phyloP scores from a whole-genome alignment of 2,888 invertebrate genomes.

The Rhagonycha fulva region DNA sequence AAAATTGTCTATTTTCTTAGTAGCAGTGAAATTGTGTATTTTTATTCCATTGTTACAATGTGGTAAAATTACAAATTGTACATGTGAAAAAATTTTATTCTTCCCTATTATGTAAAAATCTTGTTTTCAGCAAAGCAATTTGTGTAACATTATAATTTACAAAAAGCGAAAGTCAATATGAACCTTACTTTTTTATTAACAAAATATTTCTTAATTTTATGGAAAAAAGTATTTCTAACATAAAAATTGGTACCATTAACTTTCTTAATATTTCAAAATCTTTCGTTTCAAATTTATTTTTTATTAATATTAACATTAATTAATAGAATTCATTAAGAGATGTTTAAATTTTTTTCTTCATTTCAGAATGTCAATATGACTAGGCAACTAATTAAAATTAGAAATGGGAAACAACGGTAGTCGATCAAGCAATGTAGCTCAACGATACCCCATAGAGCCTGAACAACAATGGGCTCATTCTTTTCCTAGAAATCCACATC shows the following conservation, averaged over 20 bases:
- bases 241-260: background rate
- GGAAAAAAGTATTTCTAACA: background rate
- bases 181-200: background rate
- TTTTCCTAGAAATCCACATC: constrained; percentile 43
- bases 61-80: constrained; percentile 13
- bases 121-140: background rate
- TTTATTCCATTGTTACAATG: constrained; percentile 20
- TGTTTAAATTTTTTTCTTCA: background rate
- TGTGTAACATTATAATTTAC: background rate
- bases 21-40: constrained; percentile 15
- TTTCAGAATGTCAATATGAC: constrained; percentile 24
- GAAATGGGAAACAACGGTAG: constrained; percentile 55
- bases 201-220: no score
- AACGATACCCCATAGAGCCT: constrained; percentile 32
- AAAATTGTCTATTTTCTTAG: constrained; percentile 13
- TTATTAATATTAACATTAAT: no score
- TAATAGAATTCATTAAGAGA: background rate
- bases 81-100: constrained; percentile 16
- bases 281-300: no score
- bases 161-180: constrained; percentile 6
- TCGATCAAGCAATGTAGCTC: constrained; percentile 46
- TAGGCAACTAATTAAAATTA: constrained; percentile 8
- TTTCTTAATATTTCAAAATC: no score
- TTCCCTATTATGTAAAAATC: constrained; percentile 9
- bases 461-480: constrained; percentile 48